phyloP scores from a whole-genome alignment of 2,888 invertebrate genomes.

The Cactoblastis cactorum region DNA sequence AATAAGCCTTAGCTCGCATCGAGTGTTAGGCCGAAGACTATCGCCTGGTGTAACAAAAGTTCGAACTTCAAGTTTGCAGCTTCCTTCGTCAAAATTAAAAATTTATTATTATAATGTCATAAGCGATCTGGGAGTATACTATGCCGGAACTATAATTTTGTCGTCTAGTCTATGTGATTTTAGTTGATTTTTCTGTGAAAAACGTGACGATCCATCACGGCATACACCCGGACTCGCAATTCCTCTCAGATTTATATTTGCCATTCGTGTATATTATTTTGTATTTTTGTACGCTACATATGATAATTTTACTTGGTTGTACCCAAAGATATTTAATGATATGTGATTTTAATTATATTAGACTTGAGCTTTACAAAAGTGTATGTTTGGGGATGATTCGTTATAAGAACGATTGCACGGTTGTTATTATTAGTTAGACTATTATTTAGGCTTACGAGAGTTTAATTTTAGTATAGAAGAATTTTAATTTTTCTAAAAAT shows the following conservation, averaged over 20 bases:
- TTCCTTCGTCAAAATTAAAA: not conserved
- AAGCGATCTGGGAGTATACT: conserved; percentile 5
- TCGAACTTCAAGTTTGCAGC: conserved; percentile 1
- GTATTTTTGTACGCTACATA: conserved; percentile 75
- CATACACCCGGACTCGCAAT: conserved; percentile 26
- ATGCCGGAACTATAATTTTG: conserved; percentile 15
- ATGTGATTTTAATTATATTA: conserved; percentile 74
- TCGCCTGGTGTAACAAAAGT: not conserved
- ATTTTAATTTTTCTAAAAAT: conserved; percentile 27
- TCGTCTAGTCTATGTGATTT: conserved; percentile 41
- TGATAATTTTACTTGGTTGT: conserved; percentile 71
- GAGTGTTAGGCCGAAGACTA: conserved; percentile 1
- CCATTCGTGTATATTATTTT: conserved; percentile 71
- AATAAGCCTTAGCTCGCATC: conserved; percentile 2
- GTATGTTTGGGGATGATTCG: conserved; percentile 49
- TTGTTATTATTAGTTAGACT: conserved; percentile 51
- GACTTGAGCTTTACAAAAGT: conserved; percentile 72
- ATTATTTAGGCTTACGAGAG: conserved; percentile 24
- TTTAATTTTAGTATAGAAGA: conserved; percentile 26
- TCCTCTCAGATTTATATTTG: conserved; percentile 43
- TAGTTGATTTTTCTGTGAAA: conserved; percentile 24
- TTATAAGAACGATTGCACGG: conserved; percentile 44
- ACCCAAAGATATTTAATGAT: conserved; percentile 77
- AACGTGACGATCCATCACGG: conserved; percentile 27
- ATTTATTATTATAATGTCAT: not conserved